phyloP scores from a whole-genome alignment of 2,113 vertebrate species.

The Plectropomus leopardus region DNA sequence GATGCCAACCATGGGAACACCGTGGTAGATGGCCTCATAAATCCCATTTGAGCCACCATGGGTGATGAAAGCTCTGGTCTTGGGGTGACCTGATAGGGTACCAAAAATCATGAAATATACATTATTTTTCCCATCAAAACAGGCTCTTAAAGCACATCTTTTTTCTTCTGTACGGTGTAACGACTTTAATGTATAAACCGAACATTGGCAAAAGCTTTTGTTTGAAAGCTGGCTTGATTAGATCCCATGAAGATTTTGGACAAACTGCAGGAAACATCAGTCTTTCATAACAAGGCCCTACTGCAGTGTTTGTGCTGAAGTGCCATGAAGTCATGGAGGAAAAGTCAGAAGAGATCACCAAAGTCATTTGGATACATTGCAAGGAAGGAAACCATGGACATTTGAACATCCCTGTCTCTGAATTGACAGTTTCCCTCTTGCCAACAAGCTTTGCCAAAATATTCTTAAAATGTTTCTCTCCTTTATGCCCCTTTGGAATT shows the following conservation, averaged over 20 bases:
- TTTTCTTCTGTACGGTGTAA: not conserved
- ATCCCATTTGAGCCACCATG: constrained; percentile 94
- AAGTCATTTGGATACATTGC: too few species aligned
- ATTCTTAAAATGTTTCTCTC: not conserved
- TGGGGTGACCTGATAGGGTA: constrained; percentile 87
- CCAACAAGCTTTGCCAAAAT: not conserved
- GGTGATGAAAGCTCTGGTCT: constrained; percentile 92
- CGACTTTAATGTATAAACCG: not conserved
- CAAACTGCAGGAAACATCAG: not conserved
- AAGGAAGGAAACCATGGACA: too few species aligned
- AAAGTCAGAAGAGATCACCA: too few species aligned
- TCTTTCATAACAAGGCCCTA: too few species aligned
- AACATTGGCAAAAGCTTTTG: too few species aligned
- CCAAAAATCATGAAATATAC: not conserved
- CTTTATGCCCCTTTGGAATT: constrained; percentile 6
- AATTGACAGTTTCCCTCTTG: too few species aligned
- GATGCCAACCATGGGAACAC: constrained; percentile 91
- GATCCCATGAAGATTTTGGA: too few species aligned
- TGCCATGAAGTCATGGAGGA: too few species aligned
- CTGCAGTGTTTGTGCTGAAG: too few species aligned
- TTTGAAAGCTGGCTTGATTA: too few species aligned
- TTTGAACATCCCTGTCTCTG: not conserved
- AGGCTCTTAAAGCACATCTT: not conserved
- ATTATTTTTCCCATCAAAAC: not conserved
- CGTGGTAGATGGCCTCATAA: constrained; percentile 95